Percentiles rank a stretch among this genome's conserved stretches.
Evolutionary conservation across 2,888 invertebrate species (phyloP).

Genomic region (Drosophila anomalata): DNA sequence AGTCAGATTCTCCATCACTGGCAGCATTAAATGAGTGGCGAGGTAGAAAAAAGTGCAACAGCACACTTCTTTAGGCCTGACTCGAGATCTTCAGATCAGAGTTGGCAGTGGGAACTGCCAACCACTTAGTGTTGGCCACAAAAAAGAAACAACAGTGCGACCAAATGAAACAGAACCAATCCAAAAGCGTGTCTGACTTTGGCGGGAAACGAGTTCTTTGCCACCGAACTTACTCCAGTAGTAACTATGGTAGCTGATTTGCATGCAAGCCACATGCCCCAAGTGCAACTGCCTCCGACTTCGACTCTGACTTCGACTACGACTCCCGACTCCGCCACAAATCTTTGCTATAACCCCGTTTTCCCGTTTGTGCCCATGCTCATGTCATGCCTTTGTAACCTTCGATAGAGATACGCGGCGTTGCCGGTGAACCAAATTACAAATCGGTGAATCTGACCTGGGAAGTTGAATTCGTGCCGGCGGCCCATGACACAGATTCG

Average conservation of each 20-base stretch:
- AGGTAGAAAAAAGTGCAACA: slow-evolving; percentile 21
- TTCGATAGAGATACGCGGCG: slow-evolving; percentile 82
- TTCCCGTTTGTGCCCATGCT: slow-evolving; percentile 37
- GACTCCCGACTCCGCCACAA: slow-evolving; percentile 44
- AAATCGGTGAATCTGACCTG: slow-evolving; percentile 84
- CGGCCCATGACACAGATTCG: slow-evolving; percentile 64
- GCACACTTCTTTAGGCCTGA: slow-evolving; percentile 31
- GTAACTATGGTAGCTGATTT: slow-evolving; percentile 64
- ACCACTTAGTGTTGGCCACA: slow-evolving; percentile 50
- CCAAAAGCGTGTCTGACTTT: slow-evolving; percentile 52
- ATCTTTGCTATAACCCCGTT: slow-evolving; percentile 52
- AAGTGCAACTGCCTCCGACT: slow-evolving; percentile 23
- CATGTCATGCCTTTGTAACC: slow-evolving; percentile 48
- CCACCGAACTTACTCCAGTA: slow-evolving; percentile 18
- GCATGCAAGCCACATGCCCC: slow-evolving; percentile 59
- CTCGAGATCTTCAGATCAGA: slow-evolving; percentile 20
- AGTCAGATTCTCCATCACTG: slow-evolving; percentile 60
- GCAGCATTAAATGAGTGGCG: slow-evolving; percentile 22
- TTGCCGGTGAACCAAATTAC: slow-evolving; percentile 84
- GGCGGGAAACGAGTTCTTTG: slow-evolving; percentile 64
- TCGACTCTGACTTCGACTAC: slow-evolving; percentile 4
- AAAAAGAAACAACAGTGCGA: slow-evolving; percentile 9
- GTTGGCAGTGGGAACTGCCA: slow-evolving; percentile 35
- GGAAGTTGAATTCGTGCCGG: slow-evolving; percentile 83
- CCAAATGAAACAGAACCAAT: slow-evolving; percentile 45